Conservation (phyloP, 2,113 vertebrate species). For the Raphicerus campestris region DNA sequence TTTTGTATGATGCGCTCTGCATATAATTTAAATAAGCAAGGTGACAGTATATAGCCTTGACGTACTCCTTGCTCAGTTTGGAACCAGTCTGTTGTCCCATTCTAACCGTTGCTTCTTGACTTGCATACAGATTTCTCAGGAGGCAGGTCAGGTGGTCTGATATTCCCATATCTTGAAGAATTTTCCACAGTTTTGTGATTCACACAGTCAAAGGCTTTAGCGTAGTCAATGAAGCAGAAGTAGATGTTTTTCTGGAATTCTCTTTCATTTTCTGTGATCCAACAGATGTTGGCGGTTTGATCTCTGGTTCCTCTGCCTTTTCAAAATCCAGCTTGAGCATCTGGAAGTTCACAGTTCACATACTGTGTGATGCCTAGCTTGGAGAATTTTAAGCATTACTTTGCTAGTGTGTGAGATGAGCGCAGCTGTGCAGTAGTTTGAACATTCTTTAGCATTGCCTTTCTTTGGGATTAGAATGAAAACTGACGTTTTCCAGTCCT, state of each 20-base stretch:
- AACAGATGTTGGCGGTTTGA: fast-evolving
- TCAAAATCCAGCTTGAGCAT: neutral
- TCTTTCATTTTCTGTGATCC: neutral
- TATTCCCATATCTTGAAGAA: neutral
- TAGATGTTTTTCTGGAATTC: neutral
- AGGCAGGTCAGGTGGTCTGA: neutral
- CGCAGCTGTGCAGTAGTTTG: neutral
- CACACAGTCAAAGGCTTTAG: neutral
- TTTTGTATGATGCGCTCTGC: neutral
- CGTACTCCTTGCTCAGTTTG: neutral
- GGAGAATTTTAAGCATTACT: neutral
- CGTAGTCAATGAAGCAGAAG: neutral
- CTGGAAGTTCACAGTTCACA: neutral
- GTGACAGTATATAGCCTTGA: neutral
- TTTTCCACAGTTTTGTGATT: neutral
- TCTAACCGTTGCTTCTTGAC: neutral
- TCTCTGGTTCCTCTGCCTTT: neutral
- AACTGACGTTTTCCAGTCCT: neutral
- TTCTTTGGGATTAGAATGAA: neutral
- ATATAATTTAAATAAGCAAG: neutral
- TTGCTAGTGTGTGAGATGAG: neutral
- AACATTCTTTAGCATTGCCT: neutral
- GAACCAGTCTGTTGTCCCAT: neutral
- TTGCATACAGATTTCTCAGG: neutral
- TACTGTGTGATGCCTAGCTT: neutral